Evolutionary conservation across 2,888 invertebrate species (phyloP).

Genomic region (Cyaniris semiargus): DNA sequence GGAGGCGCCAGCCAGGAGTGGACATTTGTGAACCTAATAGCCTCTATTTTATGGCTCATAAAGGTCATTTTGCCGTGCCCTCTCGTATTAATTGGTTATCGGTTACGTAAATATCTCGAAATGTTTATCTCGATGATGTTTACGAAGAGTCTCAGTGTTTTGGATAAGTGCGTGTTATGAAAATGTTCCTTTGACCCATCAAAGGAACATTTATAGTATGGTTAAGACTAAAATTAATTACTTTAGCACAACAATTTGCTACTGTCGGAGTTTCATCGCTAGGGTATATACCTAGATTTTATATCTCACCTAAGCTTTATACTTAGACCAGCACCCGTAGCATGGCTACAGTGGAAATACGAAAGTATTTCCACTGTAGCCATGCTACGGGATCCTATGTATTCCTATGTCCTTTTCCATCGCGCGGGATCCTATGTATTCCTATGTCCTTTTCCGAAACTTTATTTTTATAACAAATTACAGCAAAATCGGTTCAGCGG

Average conservation of each 20-base stretch:
- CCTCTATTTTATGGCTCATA: conserved; percentile 26
- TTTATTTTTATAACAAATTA: no score
- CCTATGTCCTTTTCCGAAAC: no score
- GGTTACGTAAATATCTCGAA: conserved; percentile 23
- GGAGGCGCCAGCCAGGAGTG: conserved; percentile 49
- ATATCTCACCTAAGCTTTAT: no score
- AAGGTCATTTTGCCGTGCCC: conserved; percentile 29
- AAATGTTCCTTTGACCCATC: conserved; percentile 14
- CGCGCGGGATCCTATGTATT: no score
- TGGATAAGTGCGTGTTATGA: conserved; percentile 15
- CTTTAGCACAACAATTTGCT: not conserved
- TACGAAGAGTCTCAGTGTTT: conserved; percentile 16
- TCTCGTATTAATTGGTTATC: conserved; percentile 23
- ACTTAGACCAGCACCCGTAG: no score
- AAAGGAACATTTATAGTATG: not conserved
- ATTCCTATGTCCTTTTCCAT: no score
- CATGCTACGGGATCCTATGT: no score
- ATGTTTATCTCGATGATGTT: conserved; percentile 17
- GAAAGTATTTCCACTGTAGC: no score
- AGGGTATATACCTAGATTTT: no score
- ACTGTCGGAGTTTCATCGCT: not conserved
- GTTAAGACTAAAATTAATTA: not conserved
- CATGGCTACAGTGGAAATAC: no score
- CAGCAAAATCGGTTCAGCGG: no score
- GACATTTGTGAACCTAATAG: conserved; percentile 36